Evolutionary conservation across 2,888 invertebrate genomes (phyloP).

Genomic region (Dicroscelio sp.): DNA sequence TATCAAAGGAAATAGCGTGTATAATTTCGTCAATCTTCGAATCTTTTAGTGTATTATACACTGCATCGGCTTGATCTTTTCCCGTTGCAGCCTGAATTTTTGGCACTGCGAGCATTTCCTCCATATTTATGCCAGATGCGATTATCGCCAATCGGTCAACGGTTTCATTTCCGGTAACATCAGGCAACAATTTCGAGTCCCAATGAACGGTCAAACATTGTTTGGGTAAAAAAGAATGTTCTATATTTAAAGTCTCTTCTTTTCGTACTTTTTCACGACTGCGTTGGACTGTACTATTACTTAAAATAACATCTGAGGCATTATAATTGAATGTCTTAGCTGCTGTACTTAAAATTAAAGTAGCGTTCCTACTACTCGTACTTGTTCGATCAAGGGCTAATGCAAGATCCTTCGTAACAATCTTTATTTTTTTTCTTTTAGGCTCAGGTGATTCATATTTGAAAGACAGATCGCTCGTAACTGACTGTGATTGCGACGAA

Average conservation of each 20-base stretch:
- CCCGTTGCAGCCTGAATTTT: background rate
- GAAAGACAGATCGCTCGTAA: background rate
- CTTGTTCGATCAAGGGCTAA: background rate
- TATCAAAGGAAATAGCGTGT: background rate
- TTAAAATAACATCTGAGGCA: background rate
- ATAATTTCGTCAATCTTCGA: too few relatives aligned
- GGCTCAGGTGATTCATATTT: background rate
- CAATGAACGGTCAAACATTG: slow-evolving; percentile 16
- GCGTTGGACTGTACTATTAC: background rate
- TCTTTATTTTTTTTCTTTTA: background rate
- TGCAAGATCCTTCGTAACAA: background rate
- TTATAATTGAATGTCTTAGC: background rate
- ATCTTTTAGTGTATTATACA: background rate
- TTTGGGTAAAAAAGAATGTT: background rate
- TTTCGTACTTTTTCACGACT: slow-evolving; percentile 13
- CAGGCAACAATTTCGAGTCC: slow-evolving; percentile 18
- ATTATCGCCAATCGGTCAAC: slow-evolving; percentile 19
- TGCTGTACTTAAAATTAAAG: background rate
- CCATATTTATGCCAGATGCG: slow-evolving; percentile 5
- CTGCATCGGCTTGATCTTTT: background rate
- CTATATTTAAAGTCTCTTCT: background rate
- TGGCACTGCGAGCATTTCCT: slow-evolving; percentile 22
- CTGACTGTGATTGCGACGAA: slow-evolving; percentile 1
- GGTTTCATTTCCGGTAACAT: background rate
- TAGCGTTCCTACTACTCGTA: background rate